Evolutionary conservation across 2,888 invertebrate genomes (phyloP), one percentile per base, ranked within the genome.

Genomic region (Margaritifera margaritifera): DNA sequence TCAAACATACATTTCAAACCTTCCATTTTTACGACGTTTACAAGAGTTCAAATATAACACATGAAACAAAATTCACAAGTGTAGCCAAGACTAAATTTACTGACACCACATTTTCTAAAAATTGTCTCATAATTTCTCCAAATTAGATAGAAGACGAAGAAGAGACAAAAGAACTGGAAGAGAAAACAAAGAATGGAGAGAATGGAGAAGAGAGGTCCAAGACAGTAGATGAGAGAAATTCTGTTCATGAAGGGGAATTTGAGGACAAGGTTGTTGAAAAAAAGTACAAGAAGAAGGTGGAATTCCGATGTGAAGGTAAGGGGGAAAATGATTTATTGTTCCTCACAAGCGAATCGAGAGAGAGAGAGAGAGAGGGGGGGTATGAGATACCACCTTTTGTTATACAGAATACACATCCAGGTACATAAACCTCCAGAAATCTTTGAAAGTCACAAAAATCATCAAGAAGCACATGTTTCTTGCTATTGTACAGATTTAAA

Each of bases 231-330:
- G 62, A 77, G n/a, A 75, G 75, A 24, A 68, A 67, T 25, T 5
- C 25, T 3, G 42, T 56, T 6, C 31, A 51, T 5, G 66, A 60
- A 15, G 42, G 42, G 6, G 68, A 74, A 18, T 61, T 62, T 15
- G 68, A 74, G 24, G 78, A 71, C 0, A 72, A 79, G 31, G 69
- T 64, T 20, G 64, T 74, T 6, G 83, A 83, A 61, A 72, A 79
- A 20, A 74, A 78, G 22, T 88, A 84, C 73, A 79, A 80, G 59
- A 76, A 74, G 64, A 87, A 86, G 65, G 62, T 84, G 19, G 81
- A 83, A 57, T 80, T 81, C n/a, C 75, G 83, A 54, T 88, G 88
- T 71, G 80, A 84, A 77, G 83, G 83, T 78, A 65, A 68, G 50
- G 66, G 54, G n/a, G 52, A 20, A 58, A 27, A 22, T 5, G 15